phyloP scores from a whole-genome alignment of 2,888 invertebrate genomes.

The Ptilodon capucinus region DNA sequence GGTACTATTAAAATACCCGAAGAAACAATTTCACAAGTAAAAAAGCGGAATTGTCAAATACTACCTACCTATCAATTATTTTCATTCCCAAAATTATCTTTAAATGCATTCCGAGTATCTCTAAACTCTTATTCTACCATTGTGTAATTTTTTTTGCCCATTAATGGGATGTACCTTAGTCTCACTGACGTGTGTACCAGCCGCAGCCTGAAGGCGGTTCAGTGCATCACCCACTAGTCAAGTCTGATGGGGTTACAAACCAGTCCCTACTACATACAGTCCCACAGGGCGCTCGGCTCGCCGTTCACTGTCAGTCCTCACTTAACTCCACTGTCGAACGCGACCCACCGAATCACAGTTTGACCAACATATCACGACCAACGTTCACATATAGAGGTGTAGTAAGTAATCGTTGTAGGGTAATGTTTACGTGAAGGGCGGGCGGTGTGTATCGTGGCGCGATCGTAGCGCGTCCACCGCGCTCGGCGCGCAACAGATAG shows the following conservation, averaged over 20 bases:
- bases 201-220: slow-evolving; percentile 30
- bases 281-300: slow-evolving; percentile 65
- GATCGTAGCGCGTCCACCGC: slow-evolving; percentile 62
- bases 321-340: slow-evolving; percentile 48
- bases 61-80: too few species aligned
- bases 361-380: slow-evolving; percentile 21
- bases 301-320: slow-evolving; percentile 58
- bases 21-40: too few species aligned
- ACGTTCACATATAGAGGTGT: slow-evolving; percentile 34
- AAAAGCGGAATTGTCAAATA: too few species aligned
- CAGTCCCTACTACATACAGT: slow-evolving; percentile 66
- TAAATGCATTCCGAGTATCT: too few species aligned
- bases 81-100: too few species aligned
- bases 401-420: slow-evolving; percentile 48
- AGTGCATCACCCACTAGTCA: slow-evolving; percentile 56
- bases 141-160: neutral
- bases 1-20: neutral
- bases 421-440: slow-evolving; percentile 68
- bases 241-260: slow-evolving; percentile 58
- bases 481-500: slow-evolving; percentile 75
- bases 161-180: slow-evolving; percentile 19
- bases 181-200: slow-evolving; percentile 10
- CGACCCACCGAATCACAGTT: slow-evolving; percentile 45
- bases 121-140: too few species aligned
- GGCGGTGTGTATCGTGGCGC: slow-evolving; percentile 37